Evolutionary conservation across 2,113 vertebrate genomes (phyloP).

Genomic region (Mesitornis unicolor): DNA sequence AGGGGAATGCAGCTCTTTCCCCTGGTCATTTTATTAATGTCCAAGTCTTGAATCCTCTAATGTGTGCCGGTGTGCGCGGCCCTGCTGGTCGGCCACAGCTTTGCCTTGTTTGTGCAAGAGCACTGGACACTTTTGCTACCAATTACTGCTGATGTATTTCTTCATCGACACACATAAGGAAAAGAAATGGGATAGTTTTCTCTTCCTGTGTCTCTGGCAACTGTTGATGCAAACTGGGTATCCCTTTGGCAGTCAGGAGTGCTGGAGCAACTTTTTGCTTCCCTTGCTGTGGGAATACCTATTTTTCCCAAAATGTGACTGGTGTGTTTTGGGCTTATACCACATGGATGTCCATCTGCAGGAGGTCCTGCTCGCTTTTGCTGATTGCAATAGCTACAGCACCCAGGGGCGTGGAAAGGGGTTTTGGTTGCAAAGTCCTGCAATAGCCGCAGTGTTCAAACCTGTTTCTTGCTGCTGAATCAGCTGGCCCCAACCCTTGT

Average conservation of each 20-base stretch:
- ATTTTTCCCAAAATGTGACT: not conserved
- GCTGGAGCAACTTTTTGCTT: not conserved
- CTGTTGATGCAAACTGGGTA: rapidly evolving
- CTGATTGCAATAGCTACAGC: not conserved
- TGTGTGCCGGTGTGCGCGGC: not conserved
- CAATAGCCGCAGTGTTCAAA: not conserved
- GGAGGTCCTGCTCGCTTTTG: not conserved
- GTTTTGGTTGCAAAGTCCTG: not conserved
- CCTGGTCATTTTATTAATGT: not conserved
- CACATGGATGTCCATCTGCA: not conserved
- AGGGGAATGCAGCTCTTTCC: not conserved
- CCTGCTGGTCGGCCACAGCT: not conserved
- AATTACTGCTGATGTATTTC: not conserved
- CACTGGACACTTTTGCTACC: not conserved
- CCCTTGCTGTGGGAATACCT: not conserved
- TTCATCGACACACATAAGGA: not conserved
- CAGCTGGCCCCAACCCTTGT: not conserved
- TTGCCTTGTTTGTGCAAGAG: not conserved
- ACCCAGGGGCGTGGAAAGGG: rapidly evolving
- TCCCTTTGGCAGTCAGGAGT: not conserved
- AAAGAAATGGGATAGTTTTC: not conserved
- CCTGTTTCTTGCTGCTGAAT: not conserved
- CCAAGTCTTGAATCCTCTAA: too few relatives aligned
- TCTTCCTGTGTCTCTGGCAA: not conserved
- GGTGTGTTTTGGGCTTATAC: not conserved